Evolutionary conservation across 2,797 vertebrate genomes (phyloP).

Genomic region (Tolypeutes matacus): DNA sequence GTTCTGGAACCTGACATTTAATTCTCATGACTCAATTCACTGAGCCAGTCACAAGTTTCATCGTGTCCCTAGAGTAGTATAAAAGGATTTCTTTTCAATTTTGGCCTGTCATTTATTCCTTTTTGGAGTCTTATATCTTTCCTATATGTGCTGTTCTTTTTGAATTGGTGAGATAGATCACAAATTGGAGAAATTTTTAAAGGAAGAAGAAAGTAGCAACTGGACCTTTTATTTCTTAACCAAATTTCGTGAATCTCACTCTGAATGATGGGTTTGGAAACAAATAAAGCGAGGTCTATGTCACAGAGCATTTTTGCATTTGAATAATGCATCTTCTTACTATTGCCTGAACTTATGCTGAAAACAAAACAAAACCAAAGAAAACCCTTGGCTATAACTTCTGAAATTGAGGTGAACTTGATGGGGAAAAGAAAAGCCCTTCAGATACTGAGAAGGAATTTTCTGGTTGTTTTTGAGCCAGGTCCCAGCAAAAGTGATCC

Average conservation of each 20-base stretch:
- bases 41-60: not conserved
- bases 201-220: constrained; percentile 2
- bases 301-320: constrained; percentile 57
- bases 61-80: not conserved
- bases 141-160: not conserved
- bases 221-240: constrained; percentile 22
- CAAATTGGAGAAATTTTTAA: constrained; percentile 16
- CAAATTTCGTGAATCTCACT: constrained; percentile 45
- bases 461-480: constrained; percentile 74
- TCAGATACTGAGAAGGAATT: constrained; percentile 68
- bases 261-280: constrained; percentile 34
- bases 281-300: constrained; percentile 34
- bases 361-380: constrained; percentile 66
- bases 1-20: constrained; percentile 35
- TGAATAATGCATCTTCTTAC: constrained; percentile 65
- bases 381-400: constrained; percentile 77
- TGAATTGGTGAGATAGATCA: constrained; percentile 8
- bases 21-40: not conserved
- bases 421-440: constrained; percentile 67
- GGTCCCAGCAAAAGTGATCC: constrained; percentile 63
- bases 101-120: not conserved
- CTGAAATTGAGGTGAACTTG: constrained; percentile 74
- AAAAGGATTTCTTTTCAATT: constrained; percentile 40
- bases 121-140: not conserved
- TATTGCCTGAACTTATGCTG: constrained; percentile 49